Evolutionary conservation across 2,113 vertebrate genomes (phyloP), one percentile per base, ranked within the genome.

Genomic region (Sebastes fasciatus): DNA sequence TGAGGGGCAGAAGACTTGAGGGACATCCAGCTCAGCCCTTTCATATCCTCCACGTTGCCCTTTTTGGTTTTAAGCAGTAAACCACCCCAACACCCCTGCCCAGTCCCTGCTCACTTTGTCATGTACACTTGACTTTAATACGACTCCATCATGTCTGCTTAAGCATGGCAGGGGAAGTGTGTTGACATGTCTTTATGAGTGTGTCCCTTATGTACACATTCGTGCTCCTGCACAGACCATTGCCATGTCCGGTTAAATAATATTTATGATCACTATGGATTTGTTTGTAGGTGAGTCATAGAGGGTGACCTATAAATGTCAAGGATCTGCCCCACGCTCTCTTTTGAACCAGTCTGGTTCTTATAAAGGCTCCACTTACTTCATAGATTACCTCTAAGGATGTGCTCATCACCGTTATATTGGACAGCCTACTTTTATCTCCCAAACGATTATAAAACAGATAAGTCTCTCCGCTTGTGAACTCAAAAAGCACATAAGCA

Each of bases 221-320:
- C 57, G 49, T 67, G 42, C 6, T 51, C 68, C 71, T 74, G 77
- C 45, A 77, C 64, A 79, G 51, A 54, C 62, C 63, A 58, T 34
- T 58, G 74, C 66, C 64, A 85, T 80, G 78, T 86, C 68, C 63
- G 82, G 52, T 82, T 72, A 70, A 55, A 65, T 58, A 43, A 61
- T 66, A 52, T 67, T 89, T 83, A 84, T 54, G 26, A n/a, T 84
- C 77, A 66, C 55, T n/a, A 26, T 63, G 43, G 42, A 71, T 80
- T 74, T 79, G 54, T 80, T 80, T 78, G 51, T 43, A 13, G n/a
- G 48, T 83, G 76, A 86, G 72, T 82, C 77, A 83, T 64, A 58
- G 51, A 66, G 57, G 4, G 54, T 88, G 92, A 77, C 89, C 83
- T 86, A 90, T 90, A 91, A 93, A 91, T 92, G 90, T 85, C 84